These are phyloP conservation scores for Grammatotria lemairii DNA, from an alignment of 2,113 vertebrate genomes.

Conservation along the genomic window DNA sequence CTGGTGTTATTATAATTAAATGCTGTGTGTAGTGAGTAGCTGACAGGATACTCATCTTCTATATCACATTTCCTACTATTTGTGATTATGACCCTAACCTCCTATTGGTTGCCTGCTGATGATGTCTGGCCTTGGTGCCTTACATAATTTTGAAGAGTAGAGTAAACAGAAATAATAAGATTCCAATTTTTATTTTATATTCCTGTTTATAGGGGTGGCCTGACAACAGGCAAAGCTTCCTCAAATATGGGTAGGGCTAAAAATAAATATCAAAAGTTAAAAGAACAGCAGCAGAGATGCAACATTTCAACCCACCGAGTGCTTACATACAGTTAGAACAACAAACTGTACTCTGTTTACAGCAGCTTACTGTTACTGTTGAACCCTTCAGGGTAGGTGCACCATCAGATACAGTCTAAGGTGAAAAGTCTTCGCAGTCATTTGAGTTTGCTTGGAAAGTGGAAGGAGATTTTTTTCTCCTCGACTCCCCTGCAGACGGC, in stretches of 20 bases:
- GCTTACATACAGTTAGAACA: neutral
- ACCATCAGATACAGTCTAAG: neutral
- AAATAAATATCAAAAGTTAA: neutral
- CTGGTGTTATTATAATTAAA: neutral
- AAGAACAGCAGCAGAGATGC: neutral
- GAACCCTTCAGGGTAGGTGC: neutral
- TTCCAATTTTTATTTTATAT: neutral
- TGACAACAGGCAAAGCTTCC: neutral
- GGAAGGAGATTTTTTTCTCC: neutral
- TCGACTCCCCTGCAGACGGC: neutral
- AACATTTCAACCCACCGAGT: neutral
- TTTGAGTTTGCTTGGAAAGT: neutral
- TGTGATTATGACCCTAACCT: neutral
- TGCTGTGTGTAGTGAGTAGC: neutral
- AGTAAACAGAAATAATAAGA: neutral
- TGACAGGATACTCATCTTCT: neutral
- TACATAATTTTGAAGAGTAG: neutral
- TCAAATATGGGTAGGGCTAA: too few relatives aligned
- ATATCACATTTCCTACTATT: neutral
- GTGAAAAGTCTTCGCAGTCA: neutral
- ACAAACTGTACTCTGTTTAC: neutral
- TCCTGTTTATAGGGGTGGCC: neutral
- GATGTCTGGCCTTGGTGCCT: neutral
- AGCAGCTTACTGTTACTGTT: neutral
- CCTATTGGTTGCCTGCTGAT: neutral